These are phyloP conservation scores for Nymphalis urticae DNA, from an alignment of 2,888 invertebrate species.

Conservation along the genomic window DNA sequence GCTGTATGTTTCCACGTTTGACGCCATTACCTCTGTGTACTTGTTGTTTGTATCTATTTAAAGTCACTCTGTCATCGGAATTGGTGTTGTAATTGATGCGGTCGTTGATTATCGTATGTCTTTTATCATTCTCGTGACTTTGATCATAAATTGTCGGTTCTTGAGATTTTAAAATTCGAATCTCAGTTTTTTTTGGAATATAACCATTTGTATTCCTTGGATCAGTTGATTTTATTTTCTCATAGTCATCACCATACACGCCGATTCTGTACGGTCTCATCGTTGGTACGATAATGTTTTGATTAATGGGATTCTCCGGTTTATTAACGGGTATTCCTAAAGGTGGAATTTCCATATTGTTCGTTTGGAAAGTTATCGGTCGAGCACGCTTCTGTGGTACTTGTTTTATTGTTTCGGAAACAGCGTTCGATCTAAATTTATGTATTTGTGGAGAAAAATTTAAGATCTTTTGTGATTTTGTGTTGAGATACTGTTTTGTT, in stretches of 20 bases:
- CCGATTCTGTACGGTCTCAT: conserved; percentile 26
- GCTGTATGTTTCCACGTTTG: conserved; percentile 46
- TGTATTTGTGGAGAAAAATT: conserved; percentile 34
- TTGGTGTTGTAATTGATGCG: conserved; percentile 29
- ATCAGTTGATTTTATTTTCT: conserved; percentile 7
- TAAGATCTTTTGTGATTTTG: conserved; percentile 14
- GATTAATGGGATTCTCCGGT: conserved; percentile 51
- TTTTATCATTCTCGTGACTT: conserved; percentile 26
- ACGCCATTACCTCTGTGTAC: conserved; percentile 27
- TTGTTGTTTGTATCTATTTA: conserved; percentile 21
- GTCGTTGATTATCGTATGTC: conserved; percentile 29
- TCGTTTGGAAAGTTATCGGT: conserved; percentile 64
- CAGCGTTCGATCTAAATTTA: conserved; percentile 33
- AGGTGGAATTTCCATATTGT: conserved; percentile 62
- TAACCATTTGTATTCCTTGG: conserved; percentile 1
- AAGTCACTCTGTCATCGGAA: conserved; percentile 34
- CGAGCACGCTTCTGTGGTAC: conserved; percentile 10
- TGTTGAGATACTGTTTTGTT: conserved; percentile 1
- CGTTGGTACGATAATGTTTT: conserved; percentile 60
- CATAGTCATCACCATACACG: neutral
- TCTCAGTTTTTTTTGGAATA: conserved; percentile 15
- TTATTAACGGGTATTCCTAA: conserved; percentile 56
- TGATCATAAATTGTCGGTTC: conserved; percentile 15
- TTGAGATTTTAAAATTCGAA: conserved; percentile 11
- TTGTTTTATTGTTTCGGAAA: conserved; percentile 2